Conservation (phyloP, 2,113 vertebrate species). For the Seriola dumerili region DNA sequence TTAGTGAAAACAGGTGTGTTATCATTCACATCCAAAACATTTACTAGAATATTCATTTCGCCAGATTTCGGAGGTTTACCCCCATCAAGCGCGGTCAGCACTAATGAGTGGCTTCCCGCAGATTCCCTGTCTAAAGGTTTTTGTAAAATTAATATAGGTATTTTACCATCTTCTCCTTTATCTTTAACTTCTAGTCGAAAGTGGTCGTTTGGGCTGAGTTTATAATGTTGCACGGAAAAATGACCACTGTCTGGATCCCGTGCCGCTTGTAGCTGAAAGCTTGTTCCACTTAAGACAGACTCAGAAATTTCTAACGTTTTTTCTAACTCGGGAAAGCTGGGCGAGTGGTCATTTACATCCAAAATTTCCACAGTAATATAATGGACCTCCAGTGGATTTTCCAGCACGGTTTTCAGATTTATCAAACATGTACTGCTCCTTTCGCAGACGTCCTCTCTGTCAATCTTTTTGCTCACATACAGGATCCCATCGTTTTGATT, state of each 20-base stretch:
- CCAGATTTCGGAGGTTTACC: constrained; percentile 76
- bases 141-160: constrained; percentile 71
- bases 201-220: constrained; percentile 68
- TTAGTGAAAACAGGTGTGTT: constrained; percentile 73
- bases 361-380: constrained; percentile 83
- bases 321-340: constrained; percentile 70
- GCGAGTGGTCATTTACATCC: constrained; percentile 87
- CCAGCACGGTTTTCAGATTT: constrained; percentile 71
- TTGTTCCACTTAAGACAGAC: constrained; percentile 64
- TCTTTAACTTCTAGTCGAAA: constrained; percentile 78
- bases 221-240: constrained; percentile 83
- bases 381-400: constrained; percentile 85
- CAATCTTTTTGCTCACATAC: constrained; percentile 70
- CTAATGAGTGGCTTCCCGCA: constrained; percentile 39
- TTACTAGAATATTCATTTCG: constrained; percentile 54
- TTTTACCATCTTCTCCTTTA: constrained; percentile 69
- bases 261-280: constrained; percentile 79
- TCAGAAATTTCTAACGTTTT: constrained; percentile 77
- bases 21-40: constrained; percentile 78
- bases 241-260: constrained; percentile 81
- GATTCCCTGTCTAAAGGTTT: constrained; percentile 76
- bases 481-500: constrained; percentile 70
- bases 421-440: constrained; percentile 71
- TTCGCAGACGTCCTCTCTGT: constrained; percentile 72
- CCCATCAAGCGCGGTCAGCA: constrained; percentile 77